A percentile compares a stretch with the other conserved stretches of the same genome.
These are phyloP conservation scores for Himalopsyche tibetana DNA, from an alignment of 2,888 invertebrate species.

Conservation along the genomic window DNA sequence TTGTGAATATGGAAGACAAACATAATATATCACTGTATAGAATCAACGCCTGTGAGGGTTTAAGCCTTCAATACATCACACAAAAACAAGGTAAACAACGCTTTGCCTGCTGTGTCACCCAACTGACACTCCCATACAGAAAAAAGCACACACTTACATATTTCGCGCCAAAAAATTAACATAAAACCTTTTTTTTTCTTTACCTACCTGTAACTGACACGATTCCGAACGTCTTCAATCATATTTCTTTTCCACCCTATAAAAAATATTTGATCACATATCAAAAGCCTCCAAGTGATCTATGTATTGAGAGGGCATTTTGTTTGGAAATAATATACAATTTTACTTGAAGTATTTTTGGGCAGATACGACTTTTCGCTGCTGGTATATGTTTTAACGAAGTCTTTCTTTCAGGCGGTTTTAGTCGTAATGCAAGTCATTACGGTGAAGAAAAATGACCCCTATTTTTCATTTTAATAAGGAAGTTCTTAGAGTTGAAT, in stretches of 20 bases:
- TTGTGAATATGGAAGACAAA: neutral
- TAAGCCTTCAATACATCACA: conserved; percentile 13
- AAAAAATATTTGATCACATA: neutral
- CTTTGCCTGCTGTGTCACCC: neutral
- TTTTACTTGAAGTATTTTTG: neutral
- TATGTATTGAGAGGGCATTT: neutral
- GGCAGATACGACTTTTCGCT: neutral
- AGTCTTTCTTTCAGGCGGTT: conserved; percentile 4
- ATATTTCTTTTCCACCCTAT: conserved; percentile 14
- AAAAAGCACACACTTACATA: neutral
- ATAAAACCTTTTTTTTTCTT: conserved; percentile 27
- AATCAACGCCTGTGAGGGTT: neutral
- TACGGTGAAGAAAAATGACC: conserved; percentile 41
- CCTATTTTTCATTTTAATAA: conserved; percentile 45
- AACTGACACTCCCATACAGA: neutral
- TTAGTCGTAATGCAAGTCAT: conserved; percentile 45
- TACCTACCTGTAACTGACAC: conserved; percentile 19
- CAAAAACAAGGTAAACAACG: conserved; percentile 27
- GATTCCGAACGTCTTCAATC: conserved; percentile 37
- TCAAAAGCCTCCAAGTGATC: conserved; percentile 13
- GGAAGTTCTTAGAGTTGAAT: neutral
- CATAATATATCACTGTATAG: neutral
- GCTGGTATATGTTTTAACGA: conserved; percentile 2
- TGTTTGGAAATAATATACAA: neutral
- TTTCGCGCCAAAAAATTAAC: conserved; percentile 15